Evolutionary conservation across 2,888 invertebrate genomes (phyloP), one percentile per base, ranked within the genome.

Genomic region (Mongoloraphidia duomilia): DNA sequence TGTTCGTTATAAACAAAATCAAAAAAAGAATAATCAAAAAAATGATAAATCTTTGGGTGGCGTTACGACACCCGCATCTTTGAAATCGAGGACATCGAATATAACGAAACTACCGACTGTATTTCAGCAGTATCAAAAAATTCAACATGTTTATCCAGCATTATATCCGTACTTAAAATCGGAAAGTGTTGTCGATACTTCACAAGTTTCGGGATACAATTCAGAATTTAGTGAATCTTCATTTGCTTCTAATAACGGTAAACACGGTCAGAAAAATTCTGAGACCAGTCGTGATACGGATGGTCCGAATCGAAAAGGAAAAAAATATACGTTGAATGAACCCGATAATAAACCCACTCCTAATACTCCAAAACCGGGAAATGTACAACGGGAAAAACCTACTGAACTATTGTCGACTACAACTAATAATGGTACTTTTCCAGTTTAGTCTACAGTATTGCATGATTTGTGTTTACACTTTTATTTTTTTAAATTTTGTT

Each of bases 131-230:
- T 84, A 84, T 64, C 78, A 80, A 56, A 84, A 83, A 71, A 81
- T 83, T 55, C 82, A 84, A 63, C 77, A 82, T 59, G 82, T 86
- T 56, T 86, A 84, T 65, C 87, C 86, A 3, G 79, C 82, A 53
- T 68, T 76, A 60, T 74, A 75, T 56, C 76, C 76, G 4, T 69
- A 70, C 53, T 63, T 63, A 36, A 61, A 61, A 47, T 56, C 59
- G 50, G 54, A 53, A 52, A 69, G 69, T 60, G 66, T 72, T 63
- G 73, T 72, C 60, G 72, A 67, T 44, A 56, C 54, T 40, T 56
- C 57, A 44, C 52, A 54, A 50, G 53, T 56, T 33, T 52, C 55
- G 40, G 53, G 54, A 36, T 54, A 54, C 49, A 51, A 54, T 50
- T 53, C 53, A n/a, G 53, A 58, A 50, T 52, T 57, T 61, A 60